phyloP scores from a whole-genome alignment of 2,113 vertebrate genomes.

The Pleuronectes platessa region DNA sequence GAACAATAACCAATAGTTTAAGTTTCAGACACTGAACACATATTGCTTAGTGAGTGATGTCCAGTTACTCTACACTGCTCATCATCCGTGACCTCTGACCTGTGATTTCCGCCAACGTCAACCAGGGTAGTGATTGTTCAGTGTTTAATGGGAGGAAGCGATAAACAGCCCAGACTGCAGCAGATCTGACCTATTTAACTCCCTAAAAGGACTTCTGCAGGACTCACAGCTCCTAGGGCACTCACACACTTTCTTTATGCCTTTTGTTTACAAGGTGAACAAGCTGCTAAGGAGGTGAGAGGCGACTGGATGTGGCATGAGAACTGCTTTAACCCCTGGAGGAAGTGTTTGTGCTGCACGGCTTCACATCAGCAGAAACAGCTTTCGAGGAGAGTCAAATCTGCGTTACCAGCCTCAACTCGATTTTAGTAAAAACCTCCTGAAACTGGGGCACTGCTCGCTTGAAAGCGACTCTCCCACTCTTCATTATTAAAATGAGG shows the following conservation, averaged over 20 bases:
- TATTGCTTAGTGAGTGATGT: neutral
- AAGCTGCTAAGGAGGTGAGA: slow-evolving; percentile 16
- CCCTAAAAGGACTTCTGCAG: slow-evolving; percentile 26
- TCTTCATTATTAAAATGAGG: slow-evolving; percentile 53
- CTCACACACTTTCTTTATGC: slow-evolving; percentile 15
- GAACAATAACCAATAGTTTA: too few relatives aligned
- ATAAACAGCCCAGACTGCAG: slow-evolving; percentile 28
- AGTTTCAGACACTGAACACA: neutral
- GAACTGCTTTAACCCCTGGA: slow-evolving; percentile 1
- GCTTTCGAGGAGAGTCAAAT: slow-evolving; percentile 28
- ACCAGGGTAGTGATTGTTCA: neutral
- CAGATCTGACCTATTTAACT: slow-evolving; percentile 33
- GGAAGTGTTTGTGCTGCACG: slow-evolving; percentile 1
- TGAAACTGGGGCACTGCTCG: slow-evolving; percentile 55
- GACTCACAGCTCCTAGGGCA: slow-evolving; percentile 20
- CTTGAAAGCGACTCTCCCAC: slow-evolving; percentile 37
- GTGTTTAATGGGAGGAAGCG: slow-evolving; percentile 48
- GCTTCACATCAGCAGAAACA: neutral
- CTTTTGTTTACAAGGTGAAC: slow-evolving; percentile 45
- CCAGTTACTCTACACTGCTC: neutral
- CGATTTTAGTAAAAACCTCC: slow-evolving; percentile 47
- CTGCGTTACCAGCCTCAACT: slow-evolving; percentile 31
- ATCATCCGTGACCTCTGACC: neutral
- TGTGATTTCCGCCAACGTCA: neutral
- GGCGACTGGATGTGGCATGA: neutral